phyloP scores from a whole-genome alignment of 2,888 invertebrate genomes.

The Argynnis bischoffii region DNA sequence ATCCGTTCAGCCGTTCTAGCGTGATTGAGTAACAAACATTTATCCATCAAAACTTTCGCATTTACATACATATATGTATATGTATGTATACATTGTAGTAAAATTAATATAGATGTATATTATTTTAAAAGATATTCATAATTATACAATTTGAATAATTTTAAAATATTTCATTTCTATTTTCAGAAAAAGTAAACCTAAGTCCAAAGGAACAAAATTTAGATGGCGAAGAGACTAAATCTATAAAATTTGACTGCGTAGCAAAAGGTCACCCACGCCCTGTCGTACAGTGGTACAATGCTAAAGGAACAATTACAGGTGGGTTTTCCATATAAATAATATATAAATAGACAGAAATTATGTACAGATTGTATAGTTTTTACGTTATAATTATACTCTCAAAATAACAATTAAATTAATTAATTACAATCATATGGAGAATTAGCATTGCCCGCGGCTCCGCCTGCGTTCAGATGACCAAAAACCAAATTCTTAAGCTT shows the following conservation, averaged over 20 bases:
- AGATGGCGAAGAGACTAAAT: constrained; percentile 63
- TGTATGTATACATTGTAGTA: no score
- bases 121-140: no score
- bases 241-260: constrained; percentile 58
- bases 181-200: constrained; percentile 67
- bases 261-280: constrained; percentile 67
- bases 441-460: no score
- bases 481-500: no score
- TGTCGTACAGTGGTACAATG: constrained; percentile 69
- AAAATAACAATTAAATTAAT: no score
- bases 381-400: not conserved
- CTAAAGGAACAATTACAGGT: constrained; percentile 53
- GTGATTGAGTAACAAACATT: no score
- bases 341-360: not conserved
- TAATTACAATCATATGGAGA: no score
- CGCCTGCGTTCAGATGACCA: no score
- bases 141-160: not conserved
- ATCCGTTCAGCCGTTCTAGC: no score
- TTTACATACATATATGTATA: no score
- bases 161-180: constrained; percentile 12
- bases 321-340: constrained; percentile 31
- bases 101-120: no score
- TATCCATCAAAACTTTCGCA: no score
- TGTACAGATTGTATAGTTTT: not conserved
- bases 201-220: constrained; percentile 49